Percentiles rank a stretch among this genome's conserved stretches.
Evolutionary conservation across 1,140 invertebrate genomes (phyloP).

Genomic region (Solenopsis invicta): DNA sequence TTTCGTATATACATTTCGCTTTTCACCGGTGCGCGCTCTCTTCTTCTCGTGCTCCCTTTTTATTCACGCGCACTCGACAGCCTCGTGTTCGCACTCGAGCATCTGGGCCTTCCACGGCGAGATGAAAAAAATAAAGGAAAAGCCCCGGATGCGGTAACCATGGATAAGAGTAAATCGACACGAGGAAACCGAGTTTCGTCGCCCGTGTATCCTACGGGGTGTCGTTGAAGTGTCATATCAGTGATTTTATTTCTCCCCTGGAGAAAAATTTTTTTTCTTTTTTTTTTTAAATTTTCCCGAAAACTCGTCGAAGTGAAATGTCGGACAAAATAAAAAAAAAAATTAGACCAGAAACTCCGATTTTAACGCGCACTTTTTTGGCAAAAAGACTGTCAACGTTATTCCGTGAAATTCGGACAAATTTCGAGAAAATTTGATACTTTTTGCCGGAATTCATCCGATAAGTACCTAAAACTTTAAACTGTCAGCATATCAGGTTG

Average conservation of each 20-base stretch:
- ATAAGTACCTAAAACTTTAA: no score
- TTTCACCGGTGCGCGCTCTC: neutral
- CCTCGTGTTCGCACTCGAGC: neutral
- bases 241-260: neutral
- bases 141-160: neutral
- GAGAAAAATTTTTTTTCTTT: no score
- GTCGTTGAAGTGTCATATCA: neutral
- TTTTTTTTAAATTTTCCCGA: no score
- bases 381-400: no score
- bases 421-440: no score
- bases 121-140: constrained; percentile 21
- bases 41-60: neutral
- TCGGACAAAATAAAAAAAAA: no score
- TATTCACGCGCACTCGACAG: neutral
- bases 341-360: no score
- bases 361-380: no score
- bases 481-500: no score
- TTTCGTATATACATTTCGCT: constrained; percentile 18
- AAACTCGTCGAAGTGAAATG: no score
- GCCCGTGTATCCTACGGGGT: neutral
- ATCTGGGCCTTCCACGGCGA: constrained; percentile 18
- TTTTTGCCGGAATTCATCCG: no score
- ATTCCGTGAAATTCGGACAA: no score
- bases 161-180: constrained; percentile 13
- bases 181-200: neutral